Percentiles rank a stretch among this genome's conserved stretches.
Conservation (phyloP, 2,113 vertebrate species). For the Deroptyus accipitrinus region DNA sequence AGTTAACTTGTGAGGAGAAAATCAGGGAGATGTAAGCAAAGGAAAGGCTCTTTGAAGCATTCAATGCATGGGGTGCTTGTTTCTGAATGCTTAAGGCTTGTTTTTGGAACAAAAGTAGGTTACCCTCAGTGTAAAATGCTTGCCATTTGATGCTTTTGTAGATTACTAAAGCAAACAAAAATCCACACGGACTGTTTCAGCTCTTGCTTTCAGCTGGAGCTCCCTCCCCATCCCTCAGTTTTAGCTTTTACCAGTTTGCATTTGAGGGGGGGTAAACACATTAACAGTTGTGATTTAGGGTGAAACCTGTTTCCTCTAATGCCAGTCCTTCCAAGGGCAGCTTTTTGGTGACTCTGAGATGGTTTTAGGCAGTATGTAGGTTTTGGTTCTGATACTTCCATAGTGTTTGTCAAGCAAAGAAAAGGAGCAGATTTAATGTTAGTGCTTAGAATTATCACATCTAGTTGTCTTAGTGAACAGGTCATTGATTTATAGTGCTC, state of each 20-base stretch:
- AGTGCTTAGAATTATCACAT: not conserved
- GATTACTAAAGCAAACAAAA: not conserved
- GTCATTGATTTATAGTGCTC: not conserved
- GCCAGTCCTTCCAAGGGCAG: not conserved
- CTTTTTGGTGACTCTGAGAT: not conserved
- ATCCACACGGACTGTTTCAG: not conserved
- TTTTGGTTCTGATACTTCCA: not conserved
- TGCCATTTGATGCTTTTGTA: not conserved
- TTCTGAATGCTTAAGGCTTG: not conserved
- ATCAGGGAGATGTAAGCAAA: not conserved
- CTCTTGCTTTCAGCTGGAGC: not conserved
- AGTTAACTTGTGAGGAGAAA: not conserved
- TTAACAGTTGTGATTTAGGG: not conserved
- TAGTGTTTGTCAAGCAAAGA: not conserved
- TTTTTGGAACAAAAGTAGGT: not conserved
- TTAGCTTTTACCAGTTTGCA: not conserved
- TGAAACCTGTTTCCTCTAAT: not conserved
- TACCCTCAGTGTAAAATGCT: not conserved
- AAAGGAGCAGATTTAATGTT: not conserved
- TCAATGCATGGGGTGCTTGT: not conserved
- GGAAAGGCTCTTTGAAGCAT: not conserved
- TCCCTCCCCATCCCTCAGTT: not conserved
- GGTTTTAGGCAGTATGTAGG: not conserved
- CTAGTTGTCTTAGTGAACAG: not conserved
- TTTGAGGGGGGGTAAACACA: not conserved